Percentiles rank a stretch among this genome's conserved stretches.
Evolutionary conservation across 2,797 vertebrate species (phyloP).

Genomic region (Poecilia wingei): DNA sequence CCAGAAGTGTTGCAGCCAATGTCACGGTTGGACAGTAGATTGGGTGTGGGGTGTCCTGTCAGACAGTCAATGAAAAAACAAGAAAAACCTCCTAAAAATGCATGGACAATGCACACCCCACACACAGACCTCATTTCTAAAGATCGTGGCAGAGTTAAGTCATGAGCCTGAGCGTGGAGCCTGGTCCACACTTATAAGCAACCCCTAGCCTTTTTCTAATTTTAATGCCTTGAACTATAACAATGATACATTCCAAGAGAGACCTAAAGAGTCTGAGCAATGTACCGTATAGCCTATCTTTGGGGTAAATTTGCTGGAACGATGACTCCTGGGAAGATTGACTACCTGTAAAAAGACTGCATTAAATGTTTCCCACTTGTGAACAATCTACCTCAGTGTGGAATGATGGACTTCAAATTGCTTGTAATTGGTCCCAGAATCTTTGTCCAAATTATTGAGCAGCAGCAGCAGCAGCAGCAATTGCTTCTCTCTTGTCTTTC

Average conservation of each 20-base stretch:
- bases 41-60: no score
- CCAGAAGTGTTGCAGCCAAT: no score
- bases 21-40: no score
- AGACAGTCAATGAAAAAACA: no score
- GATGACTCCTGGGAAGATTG: neutral
- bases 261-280: neutral
- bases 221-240: neutral
- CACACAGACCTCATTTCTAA: no score
- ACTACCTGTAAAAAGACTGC: neutral
- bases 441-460: neutral
- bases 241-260: neutral
- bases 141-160: no score
- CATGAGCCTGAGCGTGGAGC: no score
- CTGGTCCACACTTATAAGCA: neutral
- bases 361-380: neutral
- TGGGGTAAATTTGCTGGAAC: neutral
- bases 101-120: no score
- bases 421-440: neutral
- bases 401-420: neutral
- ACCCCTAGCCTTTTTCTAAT: neutral
- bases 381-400: neutral
- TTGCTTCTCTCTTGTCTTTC: neutral
- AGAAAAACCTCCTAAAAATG: no score
- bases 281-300: neutral
- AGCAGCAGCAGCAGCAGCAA: neutral